These are phyloP conservation scores for Sinonovacula constricta DNA, from an alignment of 1,140 invertebrate species.

Conservation along the genomic window DNA sequence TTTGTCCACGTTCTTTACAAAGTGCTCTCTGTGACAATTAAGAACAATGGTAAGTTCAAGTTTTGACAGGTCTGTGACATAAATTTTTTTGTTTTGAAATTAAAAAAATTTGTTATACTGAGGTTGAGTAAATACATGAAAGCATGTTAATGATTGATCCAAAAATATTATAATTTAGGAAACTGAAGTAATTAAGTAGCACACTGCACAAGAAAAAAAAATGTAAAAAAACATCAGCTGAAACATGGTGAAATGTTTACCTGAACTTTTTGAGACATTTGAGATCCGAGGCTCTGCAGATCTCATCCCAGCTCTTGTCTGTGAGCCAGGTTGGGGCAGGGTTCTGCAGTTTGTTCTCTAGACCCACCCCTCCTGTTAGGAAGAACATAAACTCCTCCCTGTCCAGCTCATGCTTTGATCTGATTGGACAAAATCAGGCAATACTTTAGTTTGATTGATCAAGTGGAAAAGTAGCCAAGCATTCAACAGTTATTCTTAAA, in stretches of 20 bases:
- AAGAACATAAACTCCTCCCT: slow-evolving; percentile 78
- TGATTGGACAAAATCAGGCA: too few species aligned
- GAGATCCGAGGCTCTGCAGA: slow-evolving; percentile 76
- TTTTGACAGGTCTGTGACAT: too few species aligned
- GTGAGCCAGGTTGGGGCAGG: slow-evolving; percentile 77
- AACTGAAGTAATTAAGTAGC: neutral
- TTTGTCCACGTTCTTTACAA: slow-evolving; percentile 70
- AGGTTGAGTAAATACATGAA: too few species aligned
- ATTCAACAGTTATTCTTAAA: too few species aligned
- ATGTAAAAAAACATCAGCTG: neutral
- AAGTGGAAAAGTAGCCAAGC: too few species aligned
- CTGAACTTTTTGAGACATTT: slow-evolving; percentile 75
- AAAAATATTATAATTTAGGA: neutral
- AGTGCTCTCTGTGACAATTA: slow-evolving; percentile 76
- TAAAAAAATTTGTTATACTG: too few species aligned
- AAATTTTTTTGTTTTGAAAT: too few species aligned
- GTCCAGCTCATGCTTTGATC: slow-evolving; percentile 75
- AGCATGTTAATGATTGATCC: too few species aligned
- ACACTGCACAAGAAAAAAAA: neutral
- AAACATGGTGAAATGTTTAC: slow-evolving; percentile 53
- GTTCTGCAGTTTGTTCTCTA: slow-evolving; percentile 78
- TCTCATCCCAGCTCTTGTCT: slow-evolving; percentile 79
- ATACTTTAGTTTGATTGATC: too few species aligned
- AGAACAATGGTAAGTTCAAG: too few species aligned
- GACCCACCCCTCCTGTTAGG: slow-evolving; percentile 78